Base-by-base conservation (phyloP, 1,140 invertebrate genomes). In the Drosophila bifasciata region DNA sequence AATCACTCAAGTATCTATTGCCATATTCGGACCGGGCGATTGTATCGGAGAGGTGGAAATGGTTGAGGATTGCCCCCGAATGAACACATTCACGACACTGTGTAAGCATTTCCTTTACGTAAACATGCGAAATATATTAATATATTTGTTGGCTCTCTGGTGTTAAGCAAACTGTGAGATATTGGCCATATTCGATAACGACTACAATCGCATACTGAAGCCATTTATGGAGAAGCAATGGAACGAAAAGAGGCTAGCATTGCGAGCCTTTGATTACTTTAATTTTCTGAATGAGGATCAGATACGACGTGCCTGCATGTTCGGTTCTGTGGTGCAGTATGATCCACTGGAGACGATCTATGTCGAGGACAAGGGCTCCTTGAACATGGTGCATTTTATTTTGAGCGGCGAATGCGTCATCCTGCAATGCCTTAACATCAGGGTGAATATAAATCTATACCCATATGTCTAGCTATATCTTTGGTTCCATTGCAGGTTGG, bases 401-500 rank as follows among this genome's bases (percentile, higher is more conserved):
- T 8, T 91, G 7, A 91, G 85, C 45, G 90, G 90, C n/a, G 81
- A 91, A 41, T 91, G 90, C 32, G 83, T 79, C n/a, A 55, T 91
- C 2, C 41, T 91, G 13, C 90, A 91, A 52, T 90, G 79, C 52
- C 64, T 91, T 0, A 57, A 78, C 17, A 72, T 91, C 60, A 77
- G 53, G 72, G 90, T 76, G 46, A 50, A 32, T 28, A 48, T 21
- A 13, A 44, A 23, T 39, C 0, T 15, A 11, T 25, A 9, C 4
- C 16, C 1, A 11, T n/a, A 23, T 39, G 9, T 28, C 1, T 21
- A 21, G 3, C 25, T 3, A 2, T n/a, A 40, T 13, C 1, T 2
- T 9, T 39, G 3, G 19, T 40, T 28, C 4, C 9, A 11, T 11
- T 36, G 11, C 32, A 36, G 32, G 5, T 19, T 28, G 44, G 43